Base-by-base conservation (phyloP, 2,113 vertebrate genomes). In the Lagenorhynchus albirostris region DNA sequence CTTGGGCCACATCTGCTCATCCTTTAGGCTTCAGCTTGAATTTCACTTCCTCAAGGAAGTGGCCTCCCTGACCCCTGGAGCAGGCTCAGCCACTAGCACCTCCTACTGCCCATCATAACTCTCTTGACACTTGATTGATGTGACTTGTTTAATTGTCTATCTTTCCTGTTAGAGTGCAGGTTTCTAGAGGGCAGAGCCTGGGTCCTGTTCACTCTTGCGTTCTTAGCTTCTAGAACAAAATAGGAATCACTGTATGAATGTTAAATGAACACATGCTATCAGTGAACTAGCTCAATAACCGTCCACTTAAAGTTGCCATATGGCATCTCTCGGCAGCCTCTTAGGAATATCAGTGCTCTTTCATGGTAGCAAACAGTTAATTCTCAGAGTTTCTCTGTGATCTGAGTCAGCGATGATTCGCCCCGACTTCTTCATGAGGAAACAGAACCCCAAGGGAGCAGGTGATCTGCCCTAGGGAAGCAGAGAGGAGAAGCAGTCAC, bases 1-100 rank as follows among this genome's bases (percentile, higher is more conserved):
- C 10, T 77, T 62, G 36, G 60, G 86, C 36, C 14, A 26, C 33
- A 95, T 41, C 62, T 41, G 47, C 2, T 77, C 53, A 82, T 71
- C 44, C 29, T 94, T 89, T 67, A 68, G 21, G 31, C 70, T 60
- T 92, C 36, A 77, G n/a, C 47, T 82, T 68, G 21, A 93, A 88
- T 97, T 93, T 96, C 70, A 93, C 41, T 95, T 97, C 79, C 71
- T 94, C 70, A 31, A 60, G 77, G 60, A 74, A 67, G 14, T 84
- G 60, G 29, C 50, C 53, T 93, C 53, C 65, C 29, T 91, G 77
- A 85, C 23, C 62, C 29, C 80, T 31, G 29, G 79, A 63, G 31
- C n/a, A 73, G 12, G 33, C 21, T 74, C 33, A 67, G 33, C 50
- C 77, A 53, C 25, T 23, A 60, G 20, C 44, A 91, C 60, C n/a